Base-by-base conservation (phyloP, 2,113 vertebrate genomes). In the Cricetomys ansorgei region DNA sequence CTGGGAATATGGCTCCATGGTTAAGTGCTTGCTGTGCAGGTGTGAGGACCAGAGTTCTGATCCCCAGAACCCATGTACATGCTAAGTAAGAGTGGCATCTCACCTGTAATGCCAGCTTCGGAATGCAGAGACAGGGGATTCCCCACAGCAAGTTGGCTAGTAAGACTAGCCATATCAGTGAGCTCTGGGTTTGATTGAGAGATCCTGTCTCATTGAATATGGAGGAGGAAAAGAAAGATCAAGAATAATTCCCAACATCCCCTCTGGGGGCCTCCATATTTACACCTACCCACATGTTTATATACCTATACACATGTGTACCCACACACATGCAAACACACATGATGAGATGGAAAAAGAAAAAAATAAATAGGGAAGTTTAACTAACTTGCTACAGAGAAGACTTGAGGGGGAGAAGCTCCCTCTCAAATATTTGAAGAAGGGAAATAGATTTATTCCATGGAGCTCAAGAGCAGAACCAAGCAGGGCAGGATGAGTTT, bases 381-480 rank as follows among this genome's bases (percentile, higher is more conserved):
- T 50, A 5, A 53, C 57, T 50, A 5, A 53, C 57, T 23, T 48
- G 75, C 80, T 29, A 37, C 25, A 77, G 37, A 59, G 50, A 69
- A 87, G 59, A 53, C 81, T 59, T 89, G 37, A 53, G 11, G 25
- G 55, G 13, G 48, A 72, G 27, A 40, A n/a, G 23, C 43, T 45
- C 13, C 85, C 57, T 86, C 67, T 73, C 85, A 75, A 94, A 94
- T 92, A 86, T 80, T 69, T 92, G n/a, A 89, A 92, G 70, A 73
- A 75, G 79, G 21, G 79, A 80, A 76, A 72, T 69, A 73, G 43
- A 90, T 75, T 90, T 81, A 69, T 62, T 94, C 59, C 85, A 53
- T 57, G 45, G 25, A 27, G n/a, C n/a, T 81, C 75, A n/a, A 76
- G 69, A 62, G 23, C 25, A 48, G 48, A 94, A 59, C 84, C 57